Evolutionary conservation across 2,113 vertebrate genomes (phyloP).

Genomic region (Phaethon lepturus): DNA sequence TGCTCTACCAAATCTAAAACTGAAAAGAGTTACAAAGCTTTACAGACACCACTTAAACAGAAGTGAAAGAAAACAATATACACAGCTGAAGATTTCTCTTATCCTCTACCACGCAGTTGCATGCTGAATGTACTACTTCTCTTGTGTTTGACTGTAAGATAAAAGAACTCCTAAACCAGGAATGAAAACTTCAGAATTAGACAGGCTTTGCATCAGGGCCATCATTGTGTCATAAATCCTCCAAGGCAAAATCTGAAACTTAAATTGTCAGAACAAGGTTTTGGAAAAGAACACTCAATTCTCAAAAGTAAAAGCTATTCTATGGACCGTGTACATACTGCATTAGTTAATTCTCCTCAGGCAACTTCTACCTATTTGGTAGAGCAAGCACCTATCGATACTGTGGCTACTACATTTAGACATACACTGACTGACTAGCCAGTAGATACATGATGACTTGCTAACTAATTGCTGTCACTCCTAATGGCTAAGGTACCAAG

Average conservation of each 20-base stretch:
- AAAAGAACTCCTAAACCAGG: background rate
- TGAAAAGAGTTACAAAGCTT: background rate
- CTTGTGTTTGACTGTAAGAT: background rate
- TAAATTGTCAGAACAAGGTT: background rate
- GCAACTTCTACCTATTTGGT: background rate
- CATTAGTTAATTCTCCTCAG: background rate
- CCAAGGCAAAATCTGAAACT: background rate
- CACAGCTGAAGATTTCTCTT: background rate
- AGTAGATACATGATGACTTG: background rate
- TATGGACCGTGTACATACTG: background rate
- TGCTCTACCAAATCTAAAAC: background rate
- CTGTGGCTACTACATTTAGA: background rate
- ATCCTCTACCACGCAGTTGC: background rate
- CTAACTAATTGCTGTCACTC: background rate
- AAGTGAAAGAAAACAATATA: background rate
- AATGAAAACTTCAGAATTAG: background rate
- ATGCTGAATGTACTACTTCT: background rate
- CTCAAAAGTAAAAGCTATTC: background rate
- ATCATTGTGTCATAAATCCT: background rate
- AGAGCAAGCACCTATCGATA: background rate
- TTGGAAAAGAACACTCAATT: background rate
- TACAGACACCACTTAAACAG: background rate
- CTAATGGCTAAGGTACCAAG: background rate
- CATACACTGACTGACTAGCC: background rate
- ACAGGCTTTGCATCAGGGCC: background rate